Percentiles rank a stretch among this genome's conserved stretches.
phyloP scores from a whole-genome alignment of 2,113 vertebrate genomes.

The Baryphthengus martii region DNA sequence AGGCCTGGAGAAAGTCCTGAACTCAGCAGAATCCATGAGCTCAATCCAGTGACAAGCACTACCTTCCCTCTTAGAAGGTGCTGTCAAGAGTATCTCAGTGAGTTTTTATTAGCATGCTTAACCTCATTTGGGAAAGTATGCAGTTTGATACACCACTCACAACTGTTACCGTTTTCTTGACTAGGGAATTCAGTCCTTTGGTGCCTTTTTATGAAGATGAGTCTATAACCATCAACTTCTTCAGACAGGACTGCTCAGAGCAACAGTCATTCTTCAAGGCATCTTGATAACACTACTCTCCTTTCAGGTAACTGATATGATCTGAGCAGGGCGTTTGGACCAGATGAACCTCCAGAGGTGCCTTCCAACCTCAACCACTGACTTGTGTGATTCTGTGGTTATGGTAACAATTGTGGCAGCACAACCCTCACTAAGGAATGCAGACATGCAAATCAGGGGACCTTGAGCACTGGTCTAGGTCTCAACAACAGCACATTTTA shows the following conservation, averaged over 20 bases:
- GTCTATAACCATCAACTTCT: background rate
- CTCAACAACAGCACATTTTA: background rate
- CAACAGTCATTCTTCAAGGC: background rate
- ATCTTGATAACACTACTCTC: background rate
- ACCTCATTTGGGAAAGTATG: background rate
- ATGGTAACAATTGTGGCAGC: background rate
- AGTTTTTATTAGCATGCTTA: background rate
- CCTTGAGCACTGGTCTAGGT: accelerated
- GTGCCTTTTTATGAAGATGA: background rate
- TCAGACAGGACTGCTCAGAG: background rate
- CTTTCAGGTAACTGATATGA: background rate
- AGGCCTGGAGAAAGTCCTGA: background rate
- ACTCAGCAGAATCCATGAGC: background rate
- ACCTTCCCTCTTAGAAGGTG: background rate
- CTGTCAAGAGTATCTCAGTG: background rate
- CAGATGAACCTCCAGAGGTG: background rate
- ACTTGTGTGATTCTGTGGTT: background rate
- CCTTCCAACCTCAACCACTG: background rate
- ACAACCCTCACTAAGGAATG: background rate
- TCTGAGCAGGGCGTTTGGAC: background rate
- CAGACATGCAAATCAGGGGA: background rate
- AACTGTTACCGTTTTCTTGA: background rate
- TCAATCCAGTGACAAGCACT: background rate
- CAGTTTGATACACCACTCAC: background rate
- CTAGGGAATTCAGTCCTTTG: background rate